A percentile compares a stretch with the other conserved stretches of the same genome.
Evolutionary conservation across 2,888 invertebrate species (phyloP).

Genomic region (Parthenolecanium corni): DNA sequence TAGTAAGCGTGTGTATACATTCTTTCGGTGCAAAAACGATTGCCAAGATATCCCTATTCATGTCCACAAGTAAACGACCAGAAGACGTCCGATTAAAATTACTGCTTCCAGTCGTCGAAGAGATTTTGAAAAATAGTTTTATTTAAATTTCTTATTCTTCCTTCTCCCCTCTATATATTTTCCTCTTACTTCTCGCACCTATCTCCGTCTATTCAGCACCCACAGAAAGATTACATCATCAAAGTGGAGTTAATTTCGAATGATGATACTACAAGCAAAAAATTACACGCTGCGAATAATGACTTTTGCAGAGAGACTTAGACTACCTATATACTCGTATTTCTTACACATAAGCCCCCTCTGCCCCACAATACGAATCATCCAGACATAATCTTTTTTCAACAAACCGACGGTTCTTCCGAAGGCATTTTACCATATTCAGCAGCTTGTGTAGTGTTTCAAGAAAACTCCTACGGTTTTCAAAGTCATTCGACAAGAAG

Average conservation of each 20-base stretch:
- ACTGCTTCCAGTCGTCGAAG: no score
- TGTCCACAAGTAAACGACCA: no score
- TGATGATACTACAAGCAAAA: no score
- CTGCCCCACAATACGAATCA: slow-evolving; percentile 6
- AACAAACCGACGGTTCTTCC: slow-evolving; percentile 5
- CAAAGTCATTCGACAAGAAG: background rate
- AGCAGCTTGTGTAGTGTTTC: slow-evolving; percentile 16
- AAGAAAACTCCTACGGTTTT: slow-evolving; percentile 20
- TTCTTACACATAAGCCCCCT: no score
- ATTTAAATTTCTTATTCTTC: background rate
- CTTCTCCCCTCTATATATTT: background rate
- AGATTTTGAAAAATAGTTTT: background rate
- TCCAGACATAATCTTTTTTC: background rate
- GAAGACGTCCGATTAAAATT: no score
- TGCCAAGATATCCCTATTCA: background rate
- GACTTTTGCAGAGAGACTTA: no score
- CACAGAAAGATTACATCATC: no score
- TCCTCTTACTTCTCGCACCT: background rate
- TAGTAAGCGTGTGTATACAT: background rate
- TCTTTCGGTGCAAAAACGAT: background rate
- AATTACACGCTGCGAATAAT: no score
- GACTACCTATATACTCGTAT: no score
- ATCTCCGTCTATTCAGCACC: no score
- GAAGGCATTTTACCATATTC: slow-evolving; percentile 27
- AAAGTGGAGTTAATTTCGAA: no score